Evolutionary conservation across 1,140 invertebrate species (phyloP), one percentile per base, ranked within the genome.

Genomic region (Prorops nasuta): DNA sequence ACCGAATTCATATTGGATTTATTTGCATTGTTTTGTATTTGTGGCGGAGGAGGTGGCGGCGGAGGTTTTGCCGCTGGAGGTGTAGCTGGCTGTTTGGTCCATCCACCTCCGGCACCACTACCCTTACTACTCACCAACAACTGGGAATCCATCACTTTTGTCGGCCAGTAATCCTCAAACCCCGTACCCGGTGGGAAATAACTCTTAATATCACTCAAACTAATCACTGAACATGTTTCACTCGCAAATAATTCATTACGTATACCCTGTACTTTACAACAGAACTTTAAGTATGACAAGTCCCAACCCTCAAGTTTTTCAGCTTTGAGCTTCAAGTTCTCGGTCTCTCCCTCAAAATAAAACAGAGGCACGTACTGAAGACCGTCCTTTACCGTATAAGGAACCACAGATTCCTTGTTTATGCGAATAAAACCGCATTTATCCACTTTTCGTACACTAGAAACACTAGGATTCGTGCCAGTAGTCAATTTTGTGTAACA

Each of bases 361-460:
- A 94, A 95, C n/a, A 96, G 71, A 9, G 93, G 94, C 43, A 98
- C 92, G 76, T 89, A 93, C 72, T 93, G 92, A 59, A 89, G 84
- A 44, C 78, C 80, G 56, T 90, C 87, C 58, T 89, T 86, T 3
- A 91, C 84, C 1, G 94, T 93, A 68, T 95, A 97, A 3, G 94
- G 94, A 37, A 96, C 92, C 21, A 96, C 91, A 0, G 91, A 92
- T 64, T 94, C 94, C 66, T 92, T 92, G 69, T 96, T 96, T 51
- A 97, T 94, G 37, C 91, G 82, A 56, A 96, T 92, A 72, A 96
- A 96, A 37, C 93, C 94, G 78, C 93, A 96, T 59, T 90, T 87
- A 66, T 92, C 89, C 51, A 85, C 83, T 21, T 80, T 74, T 3
- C 76, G 59, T 49, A 64, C 70, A 7, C 45, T 43, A 1, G 60